Evolutionary conservation across 1,140 invertebrate genomes (phyloP).

Genomic region (Pinna nobilis): DNA sequence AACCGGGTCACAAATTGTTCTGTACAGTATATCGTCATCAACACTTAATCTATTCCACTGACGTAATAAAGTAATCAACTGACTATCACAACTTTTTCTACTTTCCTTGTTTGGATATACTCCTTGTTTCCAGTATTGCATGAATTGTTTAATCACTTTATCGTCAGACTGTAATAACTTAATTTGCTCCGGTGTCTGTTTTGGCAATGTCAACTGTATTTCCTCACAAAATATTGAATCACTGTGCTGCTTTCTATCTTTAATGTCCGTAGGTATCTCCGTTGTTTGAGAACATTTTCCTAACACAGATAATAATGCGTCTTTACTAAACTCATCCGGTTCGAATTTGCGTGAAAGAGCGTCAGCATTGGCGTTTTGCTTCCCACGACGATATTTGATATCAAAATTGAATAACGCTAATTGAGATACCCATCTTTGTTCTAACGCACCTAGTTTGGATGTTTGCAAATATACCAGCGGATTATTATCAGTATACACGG

Average conservation of each 20-base stretch:
- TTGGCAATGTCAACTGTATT: slow-evolving; percentile 6
- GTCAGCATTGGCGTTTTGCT: slow-evolving; percentile 24
- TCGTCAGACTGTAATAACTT: background rate
- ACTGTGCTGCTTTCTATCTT: background rate
- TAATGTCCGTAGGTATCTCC: background rate
- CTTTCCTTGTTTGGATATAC: background rate
- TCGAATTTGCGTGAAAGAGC: background rate
- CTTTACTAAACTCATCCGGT: too few species aligned
- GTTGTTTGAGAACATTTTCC: background rate
- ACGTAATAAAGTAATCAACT: slow-evolving; percentile 8
- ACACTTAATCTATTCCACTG: background rate
- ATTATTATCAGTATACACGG: slow-evolving; percentile 48
- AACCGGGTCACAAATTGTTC: background rate
- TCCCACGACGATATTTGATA: slow-evolving; percentile 31
- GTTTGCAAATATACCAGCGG: slow-evolving; percentile 34
- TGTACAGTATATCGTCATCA: slow-evolving; percentile 8
- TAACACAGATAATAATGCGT: background rate
- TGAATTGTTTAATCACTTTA: background rate
- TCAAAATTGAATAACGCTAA: slow-evolving; percentile 41
- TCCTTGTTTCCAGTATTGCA: background rate
- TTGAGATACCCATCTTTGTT: slow-evolving; percentile 38
- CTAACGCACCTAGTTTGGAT: slow-evolving; percentile 40
- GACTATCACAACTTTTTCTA: background rate
- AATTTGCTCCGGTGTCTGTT: background rate
- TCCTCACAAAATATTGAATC: background rate